Percentiles rank a stretch among this genome's conserved stretches.
Conservation (phyloP, 2,113 vertebrate species). For the Megalops atlanticus region DNA sequence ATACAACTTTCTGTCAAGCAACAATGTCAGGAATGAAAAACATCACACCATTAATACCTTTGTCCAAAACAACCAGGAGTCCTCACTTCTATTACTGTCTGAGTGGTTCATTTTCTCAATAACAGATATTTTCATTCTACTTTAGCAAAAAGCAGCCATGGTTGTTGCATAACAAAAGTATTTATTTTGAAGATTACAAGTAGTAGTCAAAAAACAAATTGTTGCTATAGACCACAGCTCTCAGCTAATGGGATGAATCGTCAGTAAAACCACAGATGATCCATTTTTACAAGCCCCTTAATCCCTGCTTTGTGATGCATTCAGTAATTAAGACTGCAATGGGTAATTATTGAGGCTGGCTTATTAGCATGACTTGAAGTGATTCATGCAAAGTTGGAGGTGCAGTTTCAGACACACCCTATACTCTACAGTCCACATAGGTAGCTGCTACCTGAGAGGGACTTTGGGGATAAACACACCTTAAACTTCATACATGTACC, state of each 20-base stretch:
- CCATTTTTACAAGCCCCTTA: conserved; percentile 4
- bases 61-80: background rate
- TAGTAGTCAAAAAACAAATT: conserved; percentile 11
- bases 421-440: background rate
- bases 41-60: background rate
- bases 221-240: conserved; percentile 22
- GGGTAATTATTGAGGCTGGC: conserved; percentile 19
- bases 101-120: too few species aligned
- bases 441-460: background rate
- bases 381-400: conserved; percentile 28
- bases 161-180: background rate
- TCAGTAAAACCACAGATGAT: background rate
- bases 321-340: conserved; percentile 8
- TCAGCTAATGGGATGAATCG: conserved; percentile 19
- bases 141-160: background rate
- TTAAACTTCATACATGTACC: background rate
- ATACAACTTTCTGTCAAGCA: background rate
- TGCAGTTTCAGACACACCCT: conserved; percentile 10
- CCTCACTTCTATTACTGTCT: background rate
- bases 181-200: background rate
- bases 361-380: conserved; percentile 22
- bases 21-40: background rate
- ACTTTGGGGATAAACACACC: background rate
- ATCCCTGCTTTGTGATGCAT: conserved; percentile 17
- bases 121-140: background rate